Conservation (phyloP, 2,888 invertebrate species). For the Drosophila aldrichi region DNA sequence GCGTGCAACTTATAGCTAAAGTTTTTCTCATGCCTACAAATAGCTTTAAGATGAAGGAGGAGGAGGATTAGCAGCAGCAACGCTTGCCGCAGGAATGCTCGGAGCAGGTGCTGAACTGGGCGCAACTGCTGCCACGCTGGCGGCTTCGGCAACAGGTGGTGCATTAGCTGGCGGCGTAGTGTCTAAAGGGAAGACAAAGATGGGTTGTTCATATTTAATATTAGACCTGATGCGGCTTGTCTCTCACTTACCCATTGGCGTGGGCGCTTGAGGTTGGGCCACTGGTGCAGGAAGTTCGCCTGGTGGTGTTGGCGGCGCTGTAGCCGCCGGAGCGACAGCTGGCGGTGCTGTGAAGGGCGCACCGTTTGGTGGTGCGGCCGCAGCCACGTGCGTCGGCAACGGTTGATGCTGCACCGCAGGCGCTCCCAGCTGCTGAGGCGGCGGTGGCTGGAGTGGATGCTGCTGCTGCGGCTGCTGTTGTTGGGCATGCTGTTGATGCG, state of each 20-base stretch:
- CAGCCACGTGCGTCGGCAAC: slow-evolving; percentile 59
- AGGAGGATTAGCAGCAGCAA: slow-evolving; percentile 35
- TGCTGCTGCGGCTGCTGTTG: slow-evolving; percentile 87
- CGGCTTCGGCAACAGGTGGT: slow-evolving; percentile 50
- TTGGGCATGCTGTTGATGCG: slow-evolving; percentile 89
- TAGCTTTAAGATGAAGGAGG: slow-evolving; percentile 67
- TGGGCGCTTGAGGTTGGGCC: slow-evolving; percentile 56
- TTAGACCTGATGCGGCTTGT: neutral
- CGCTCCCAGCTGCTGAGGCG: slow-evolving; percentile 85
- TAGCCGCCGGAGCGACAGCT: slow-evolving; percentile 33
- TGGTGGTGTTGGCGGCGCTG: slow-evolving; percentile 32
- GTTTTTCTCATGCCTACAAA: slow-evolving; percentile 49
- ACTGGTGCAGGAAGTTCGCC: slow-evolving; percentile 44
- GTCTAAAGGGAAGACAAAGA: slow-evolving; percentile 32
- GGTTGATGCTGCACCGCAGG: slow-evolving; percentile 66
- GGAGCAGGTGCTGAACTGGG: slow-evolving; percentile 43
- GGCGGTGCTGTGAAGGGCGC: slow-evolving; percentile 60
- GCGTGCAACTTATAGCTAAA: slow-evolving; percentile 67
- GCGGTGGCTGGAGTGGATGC: slow-evolving; percentile 85
- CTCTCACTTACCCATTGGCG: slow-evolving; percentile 63
- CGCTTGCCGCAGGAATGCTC: slow-evolving; percentile 66
- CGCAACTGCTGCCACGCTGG: slow-evolving; percentile 40
- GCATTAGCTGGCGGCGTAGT: slow-evolving; percentile 67
- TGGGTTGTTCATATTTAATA: neutral
- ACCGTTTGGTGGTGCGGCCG: slow-evolving; percentile 61